phyloP scores from a whole-genome alignment of 2,888 invertebrate species.

The Xylocampa areola region DNA sequence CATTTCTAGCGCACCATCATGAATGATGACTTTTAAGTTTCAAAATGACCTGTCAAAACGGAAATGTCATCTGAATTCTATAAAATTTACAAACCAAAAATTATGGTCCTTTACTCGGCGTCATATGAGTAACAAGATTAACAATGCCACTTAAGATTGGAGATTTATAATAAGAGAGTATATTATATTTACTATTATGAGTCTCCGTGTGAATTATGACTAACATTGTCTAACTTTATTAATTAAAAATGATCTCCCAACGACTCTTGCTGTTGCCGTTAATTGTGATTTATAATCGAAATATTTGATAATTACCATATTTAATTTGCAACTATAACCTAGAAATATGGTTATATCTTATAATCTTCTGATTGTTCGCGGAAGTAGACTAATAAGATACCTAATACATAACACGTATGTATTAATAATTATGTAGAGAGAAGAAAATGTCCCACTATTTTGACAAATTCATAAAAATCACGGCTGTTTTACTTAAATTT shows the following conservation, averaged over 20 bases:
- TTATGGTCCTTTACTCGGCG: no score
- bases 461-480: constrained; percentile 12
- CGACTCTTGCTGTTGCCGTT: constrained; percentile 5
- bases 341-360: constrained; percentile 1
- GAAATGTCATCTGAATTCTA: no score
- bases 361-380: constrained; percentile 6
- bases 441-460: constrained; percentile 5
- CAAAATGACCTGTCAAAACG: no score
- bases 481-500: neutral
- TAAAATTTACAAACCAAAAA: no score
- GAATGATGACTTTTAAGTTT: no score
- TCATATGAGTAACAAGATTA: no score
- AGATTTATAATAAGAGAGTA: no score
- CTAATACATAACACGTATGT: constrained; percentile 15
- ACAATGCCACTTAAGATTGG: no score
- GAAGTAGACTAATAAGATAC: constrained; percentile 17
- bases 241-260: constrained; percentile 7
- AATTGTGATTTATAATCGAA: constrained; percentile 20
- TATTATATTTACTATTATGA: no score
- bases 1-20: no score
- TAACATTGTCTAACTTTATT: no score
- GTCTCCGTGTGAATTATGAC: no score
- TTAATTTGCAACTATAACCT: constrained; percentile 8
- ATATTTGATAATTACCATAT: constrained; percentile 25
- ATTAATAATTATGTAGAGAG: constrained; percentile 1